phyloP scores from a whole-genome alignment of 1,140 invertebrate genomes.

The Hylaeus anthracinus region DNA sequence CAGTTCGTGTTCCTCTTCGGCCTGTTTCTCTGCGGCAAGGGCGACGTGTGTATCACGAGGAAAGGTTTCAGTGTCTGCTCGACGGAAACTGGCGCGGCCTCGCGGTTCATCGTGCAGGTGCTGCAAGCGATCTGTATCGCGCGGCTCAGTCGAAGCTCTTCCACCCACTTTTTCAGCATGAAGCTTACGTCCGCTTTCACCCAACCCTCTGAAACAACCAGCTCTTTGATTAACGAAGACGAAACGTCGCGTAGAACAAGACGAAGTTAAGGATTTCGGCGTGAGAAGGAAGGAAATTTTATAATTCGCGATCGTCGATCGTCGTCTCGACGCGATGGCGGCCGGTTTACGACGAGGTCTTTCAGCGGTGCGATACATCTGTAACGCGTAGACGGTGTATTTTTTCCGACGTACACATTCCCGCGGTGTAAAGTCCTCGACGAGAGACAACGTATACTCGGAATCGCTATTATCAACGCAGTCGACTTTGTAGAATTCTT shows the following conservation, averaged over 20 bases:
- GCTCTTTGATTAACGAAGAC: neutral
- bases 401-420: slow-evolving; percentile 4
- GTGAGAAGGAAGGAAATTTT: no score
- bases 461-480: neutral
- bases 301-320: neutral
- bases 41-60: slow-evolving; percentile 86
- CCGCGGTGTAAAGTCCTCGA: slow-evolving; percentile 30
- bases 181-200: slow-evolving; percentile 88
- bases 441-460: neutral
- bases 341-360: neutral
- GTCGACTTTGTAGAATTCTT: neutral
- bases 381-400: neutral
- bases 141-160: slow-evolving; percentile 84
- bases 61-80: slow-evolving; percentile 86
- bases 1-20: slow-evolving; percentile 87
- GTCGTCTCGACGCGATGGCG: neutral
- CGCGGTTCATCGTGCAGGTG: slow-evolving; percentile 86
- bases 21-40: slow-evolving; percentile 80
- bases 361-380: neutral
- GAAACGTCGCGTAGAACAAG: no score
- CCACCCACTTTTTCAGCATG: slow-evolving; percentile 87
- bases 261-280: no score
- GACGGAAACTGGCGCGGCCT: slow-evolving; percentile 83
- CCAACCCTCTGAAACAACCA: slow-evolving; percentile 87
- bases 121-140: slow-evolving; percentile 88